These are phyloP conservation scores for Paracentrotus lividus DNA, from an alignment of 53 echinoderm and acorn worm genomes.

Conservation along the genomic window DNA sequence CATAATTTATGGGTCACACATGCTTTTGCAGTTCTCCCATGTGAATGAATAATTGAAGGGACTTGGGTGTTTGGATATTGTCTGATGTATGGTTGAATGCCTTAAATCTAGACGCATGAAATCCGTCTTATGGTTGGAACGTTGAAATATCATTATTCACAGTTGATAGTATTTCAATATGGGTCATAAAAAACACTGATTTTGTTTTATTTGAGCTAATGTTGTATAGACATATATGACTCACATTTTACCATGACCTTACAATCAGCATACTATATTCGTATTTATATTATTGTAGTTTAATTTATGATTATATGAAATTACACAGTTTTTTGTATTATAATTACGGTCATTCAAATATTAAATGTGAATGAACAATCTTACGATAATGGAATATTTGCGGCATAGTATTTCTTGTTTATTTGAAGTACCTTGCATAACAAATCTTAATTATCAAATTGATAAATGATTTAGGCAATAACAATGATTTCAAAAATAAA, in stretches of 20 bases:
- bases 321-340: neutral
- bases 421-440: neutral
- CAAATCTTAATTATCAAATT: neutral
- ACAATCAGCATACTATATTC: neutral
- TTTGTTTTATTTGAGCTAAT: neutral
- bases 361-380: neutral
- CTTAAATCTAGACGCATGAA: conserved; percentile 12
- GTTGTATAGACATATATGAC: neutral
- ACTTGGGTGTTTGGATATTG: neutral
- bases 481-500: no score
- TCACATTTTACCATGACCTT: neutral
- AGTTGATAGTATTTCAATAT: neutral
- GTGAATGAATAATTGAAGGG: conserved; percentile 6
- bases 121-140: neutral
- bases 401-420: neutral
- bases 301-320: neutral
- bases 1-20: conserved; percentile 54
- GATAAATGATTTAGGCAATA: no score
- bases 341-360: neutral
- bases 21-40: conserved; percentile 28
- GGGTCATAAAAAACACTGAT: neutral
- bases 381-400: neutral
- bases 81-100: conserved; percentile 31
- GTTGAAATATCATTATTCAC: neutral
- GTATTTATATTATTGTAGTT: neutral